Evolutionary conservation across 2,113 vertebrate species (phyloP).

Genomic region (Artemisiospiza belli): DNA sequence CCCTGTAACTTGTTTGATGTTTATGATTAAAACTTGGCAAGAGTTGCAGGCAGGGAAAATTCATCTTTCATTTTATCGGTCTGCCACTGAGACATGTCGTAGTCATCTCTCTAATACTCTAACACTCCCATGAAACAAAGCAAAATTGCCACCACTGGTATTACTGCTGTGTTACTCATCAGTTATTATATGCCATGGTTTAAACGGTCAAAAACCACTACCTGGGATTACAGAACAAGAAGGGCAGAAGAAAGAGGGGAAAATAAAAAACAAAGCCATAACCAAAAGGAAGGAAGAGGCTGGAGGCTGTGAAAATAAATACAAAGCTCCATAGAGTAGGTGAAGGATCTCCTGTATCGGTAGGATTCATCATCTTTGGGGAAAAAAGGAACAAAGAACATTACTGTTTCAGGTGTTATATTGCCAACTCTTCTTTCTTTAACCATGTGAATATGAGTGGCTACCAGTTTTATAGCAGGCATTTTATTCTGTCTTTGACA

Average conservation of each 20-base stretch:
- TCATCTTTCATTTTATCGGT: conserved; percentile 18
- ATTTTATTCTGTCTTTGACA: conserved; percentile 18
- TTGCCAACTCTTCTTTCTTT: background rate
- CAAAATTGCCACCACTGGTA: conserved; percentile 62
- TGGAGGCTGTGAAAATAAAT: conserved; percentile 34
- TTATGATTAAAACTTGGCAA: conserved; percentile 62
- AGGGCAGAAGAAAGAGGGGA: background rate
- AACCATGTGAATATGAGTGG: conserved; percentile 5
- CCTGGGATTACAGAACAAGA: conserved; percentile 46
- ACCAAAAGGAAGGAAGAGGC: conserved; percentile 44
- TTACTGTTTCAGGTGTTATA: background rate
- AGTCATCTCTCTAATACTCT: conserved; percentile 37
- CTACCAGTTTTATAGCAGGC: conserved; percentile 24
- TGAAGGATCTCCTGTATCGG: background rate
- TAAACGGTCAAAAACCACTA: conserved; percentile 65
- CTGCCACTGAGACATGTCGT: conserved; percentile 39
- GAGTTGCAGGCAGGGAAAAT: conserved; percentile 31
- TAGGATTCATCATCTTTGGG: background rate
- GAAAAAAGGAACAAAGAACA: background rate
- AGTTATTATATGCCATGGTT: conserved; percentile 20
- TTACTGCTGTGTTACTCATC: conserved; percentile 67
- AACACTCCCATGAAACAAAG: conserved; percentile 67
- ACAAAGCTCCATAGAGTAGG: background rate
- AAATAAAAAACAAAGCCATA: background rate
- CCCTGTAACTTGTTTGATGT: conserved; percentile 17